Conservation (phyloP, 2,888 invertebrate genomes). For the Eupithecia abbreviata region DNA sequence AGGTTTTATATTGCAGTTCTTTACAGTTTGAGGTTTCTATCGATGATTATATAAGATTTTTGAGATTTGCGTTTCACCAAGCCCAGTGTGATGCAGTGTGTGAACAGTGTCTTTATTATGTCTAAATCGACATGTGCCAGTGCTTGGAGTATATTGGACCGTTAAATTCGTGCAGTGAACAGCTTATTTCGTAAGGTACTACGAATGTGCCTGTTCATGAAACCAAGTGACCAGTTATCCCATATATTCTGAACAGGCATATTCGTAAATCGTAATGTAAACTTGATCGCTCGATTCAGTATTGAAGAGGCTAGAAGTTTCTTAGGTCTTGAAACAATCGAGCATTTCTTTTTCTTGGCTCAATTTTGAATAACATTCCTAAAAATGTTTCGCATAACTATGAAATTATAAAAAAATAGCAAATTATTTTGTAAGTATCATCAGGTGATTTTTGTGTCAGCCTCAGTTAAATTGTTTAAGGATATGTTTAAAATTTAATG, state of each 20-base stretch:
- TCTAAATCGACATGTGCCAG: slow-evolving; percentile 30
- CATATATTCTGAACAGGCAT: slow-evolving; percentile 3
- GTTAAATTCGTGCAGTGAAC: slow-evolving; percentile 37
- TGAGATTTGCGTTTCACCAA: slow-evolving; percentile 17
- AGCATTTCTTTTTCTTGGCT: slow-evolving; percentile 33
- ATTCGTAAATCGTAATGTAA: slow-evolving; percentile 16
- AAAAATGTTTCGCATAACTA: slow-evolving; percentile 26
- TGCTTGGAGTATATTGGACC: slow-evolving; percentile 20
- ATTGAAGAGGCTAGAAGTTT: slow-evolving; percentile 22
- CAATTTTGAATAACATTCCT: slow-evolving; percentile 44
- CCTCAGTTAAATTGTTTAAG: slow-evolving; percentile 18
- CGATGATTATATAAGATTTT: neutral
- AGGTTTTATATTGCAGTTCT: neutral
- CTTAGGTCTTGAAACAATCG: slow-evolving; percentile 23
- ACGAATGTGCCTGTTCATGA: slow-evolving; percentile 10
- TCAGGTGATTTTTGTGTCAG: slow-evolving; percentile 35
- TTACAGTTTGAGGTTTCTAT: neutral
- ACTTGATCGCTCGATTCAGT: slow-evolving; percentile 4
- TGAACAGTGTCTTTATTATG: slow-evolving; percentile 28
- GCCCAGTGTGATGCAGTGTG: slow-evolving; percentile 25
- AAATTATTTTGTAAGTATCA: slow-evolving; percentile 39
- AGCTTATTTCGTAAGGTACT: slow-evolving; percentile 40
- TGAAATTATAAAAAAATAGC: slow-evolving; percentile 32
- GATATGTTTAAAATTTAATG: slow-evolving; percentile 26
- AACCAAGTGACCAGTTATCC: neutral